Conservation (phyloP, 2,888 invertebrate species). For the Drosophila atroscutellata region DNA sequence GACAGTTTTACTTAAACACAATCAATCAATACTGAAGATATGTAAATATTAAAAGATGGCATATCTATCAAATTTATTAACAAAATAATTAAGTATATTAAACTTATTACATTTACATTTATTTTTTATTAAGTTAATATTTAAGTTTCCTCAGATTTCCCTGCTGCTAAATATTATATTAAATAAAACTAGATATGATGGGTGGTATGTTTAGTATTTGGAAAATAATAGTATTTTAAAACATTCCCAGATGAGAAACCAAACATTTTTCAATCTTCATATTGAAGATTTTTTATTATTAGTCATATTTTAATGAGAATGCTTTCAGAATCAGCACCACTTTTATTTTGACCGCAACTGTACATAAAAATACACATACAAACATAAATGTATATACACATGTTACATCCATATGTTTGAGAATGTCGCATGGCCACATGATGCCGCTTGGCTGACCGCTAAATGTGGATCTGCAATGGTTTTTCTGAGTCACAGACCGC, state of each 20-base stretch:
- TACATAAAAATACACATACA: neutral
- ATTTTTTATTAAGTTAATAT: too few species aligned
- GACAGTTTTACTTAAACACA: neutral
- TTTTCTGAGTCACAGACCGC: slow-evolving; percentile 51
- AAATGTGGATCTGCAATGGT: slow-evolving; percentile 28
- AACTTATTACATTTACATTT: too few species aligned
- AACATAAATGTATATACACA: neutral
- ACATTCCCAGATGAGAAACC: neutral
- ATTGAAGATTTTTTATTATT: neutral
- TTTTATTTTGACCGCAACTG: neutral
- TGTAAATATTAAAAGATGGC: too few species aligned
- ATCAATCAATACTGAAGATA: neutral
- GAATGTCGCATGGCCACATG: slow-evolving; percentile 36
- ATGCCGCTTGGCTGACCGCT: slow-evolving; percentile 43
- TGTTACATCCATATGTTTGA: neutral
- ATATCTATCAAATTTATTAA: neutral
- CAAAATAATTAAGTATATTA: too few species aligned
- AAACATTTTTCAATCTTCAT: neutral
- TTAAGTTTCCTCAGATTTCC: too few species aligned
- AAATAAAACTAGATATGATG: too few species aligned
- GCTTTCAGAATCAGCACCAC: neutral
- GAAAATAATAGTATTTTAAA: neutral
- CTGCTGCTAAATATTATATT: too few species aligned
- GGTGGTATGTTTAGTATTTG: too few species aligned
- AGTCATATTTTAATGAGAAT: neutral